Percentiles rank a stretch among this genome's conserved stretches.
phyloP scores from a whole-genome alignment of 2,113 vertebrate genomes.

The Capreolus pygargus region DNA sequence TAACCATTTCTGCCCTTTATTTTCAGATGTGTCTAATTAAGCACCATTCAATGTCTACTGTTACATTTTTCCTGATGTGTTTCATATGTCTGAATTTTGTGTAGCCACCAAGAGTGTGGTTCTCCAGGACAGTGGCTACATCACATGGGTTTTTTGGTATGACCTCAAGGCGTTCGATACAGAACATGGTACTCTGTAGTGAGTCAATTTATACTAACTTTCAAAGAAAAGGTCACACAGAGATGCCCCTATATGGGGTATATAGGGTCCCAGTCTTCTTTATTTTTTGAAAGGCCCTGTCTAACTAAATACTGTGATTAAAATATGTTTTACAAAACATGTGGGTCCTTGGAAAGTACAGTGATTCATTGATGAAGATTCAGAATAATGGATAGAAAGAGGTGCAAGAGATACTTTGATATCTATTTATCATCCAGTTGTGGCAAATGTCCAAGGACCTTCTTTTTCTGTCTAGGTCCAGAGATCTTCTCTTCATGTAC shows the following conservation, averaged over 20 bases:
- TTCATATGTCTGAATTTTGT: not conserved
- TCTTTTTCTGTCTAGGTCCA: not conserved
- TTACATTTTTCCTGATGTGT: not conserved
- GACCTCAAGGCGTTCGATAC: not conserved
- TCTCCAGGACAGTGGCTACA: not conserved
- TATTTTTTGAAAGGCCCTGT: not conserved
- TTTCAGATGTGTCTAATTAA: not conserved
- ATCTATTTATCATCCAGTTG: not conserved
- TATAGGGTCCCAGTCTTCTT: not conserved
- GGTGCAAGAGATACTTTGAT: not conserved
- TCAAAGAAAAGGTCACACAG: not conserved
- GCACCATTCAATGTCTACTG: not conserved
- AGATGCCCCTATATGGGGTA: not conserved
- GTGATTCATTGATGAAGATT: not conserved
- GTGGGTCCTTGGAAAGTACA: not conserved
- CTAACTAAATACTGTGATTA: not conserved
- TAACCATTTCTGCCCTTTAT: not conserved
- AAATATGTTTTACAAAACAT: not conserved
- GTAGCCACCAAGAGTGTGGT: not conserved
- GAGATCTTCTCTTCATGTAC: not conserved
- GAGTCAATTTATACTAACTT: not conserved
- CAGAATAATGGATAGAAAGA: not conserved
- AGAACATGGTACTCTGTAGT: not conserved
- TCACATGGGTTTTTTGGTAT: not conserved
- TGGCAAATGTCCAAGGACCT: not conserved